Conservation (phyloP, 2,797 vertebrate genomes). For the Molossus molossus region DNA sequence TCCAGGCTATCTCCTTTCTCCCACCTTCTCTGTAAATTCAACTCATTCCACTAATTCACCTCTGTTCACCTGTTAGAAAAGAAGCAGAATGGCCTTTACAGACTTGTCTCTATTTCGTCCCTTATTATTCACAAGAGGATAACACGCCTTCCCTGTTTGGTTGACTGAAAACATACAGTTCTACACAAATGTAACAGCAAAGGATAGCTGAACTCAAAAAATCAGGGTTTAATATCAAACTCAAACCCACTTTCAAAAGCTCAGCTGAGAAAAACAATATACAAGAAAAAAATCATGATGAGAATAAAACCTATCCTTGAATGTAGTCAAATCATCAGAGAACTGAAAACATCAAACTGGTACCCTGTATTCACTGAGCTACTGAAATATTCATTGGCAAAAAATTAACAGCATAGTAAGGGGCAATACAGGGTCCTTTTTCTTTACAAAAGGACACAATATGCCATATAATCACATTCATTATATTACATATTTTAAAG, state of each 20-base stretch:
- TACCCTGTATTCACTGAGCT: not conserved
- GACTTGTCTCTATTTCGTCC: not conserved
- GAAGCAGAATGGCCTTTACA: not conserved
- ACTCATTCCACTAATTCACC: slow-evolving; percentile 21
- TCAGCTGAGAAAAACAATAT: slow-evolving; percentile 34
- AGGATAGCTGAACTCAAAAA: slow-evolving; percentile 45
- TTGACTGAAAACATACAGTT: not conserved
- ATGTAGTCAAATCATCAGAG: slow-evolving; percentile 17
- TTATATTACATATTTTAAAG: not conserved
- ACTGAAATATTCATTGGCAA: not conserved
- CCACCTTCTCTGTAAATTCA: not conserved
- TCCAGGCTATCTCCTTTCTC: not conserved
- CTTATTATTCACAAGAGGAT: slow-evolving; percentile 7
- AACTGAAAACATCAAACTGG: not conserved
- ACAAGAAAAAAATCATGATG: not conserved
- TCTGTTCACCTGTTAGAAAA: slow-evolving; percentile 4
- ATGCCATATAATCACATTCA: not conserved
- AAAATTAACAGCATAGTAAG: not conserved
- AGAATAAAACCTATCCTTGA: not conserved
- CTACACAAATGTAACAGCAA: not conserved
- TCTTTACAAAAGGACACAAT: slow-evolving; percentile 10
- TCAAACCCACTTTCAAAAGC: slow-evolving; percentile 57
- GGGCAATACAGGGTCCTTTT: not conserved
- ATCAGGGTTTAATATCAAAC: slow-evolving; percentile 8
- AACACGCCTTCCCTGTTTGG: not conserved